Percentiles rank a stretch among this genome's conserved stretches.
Conservation (phyloP, 2,888 invertebrate genomes). For the Rhingia campestris region DNA sequence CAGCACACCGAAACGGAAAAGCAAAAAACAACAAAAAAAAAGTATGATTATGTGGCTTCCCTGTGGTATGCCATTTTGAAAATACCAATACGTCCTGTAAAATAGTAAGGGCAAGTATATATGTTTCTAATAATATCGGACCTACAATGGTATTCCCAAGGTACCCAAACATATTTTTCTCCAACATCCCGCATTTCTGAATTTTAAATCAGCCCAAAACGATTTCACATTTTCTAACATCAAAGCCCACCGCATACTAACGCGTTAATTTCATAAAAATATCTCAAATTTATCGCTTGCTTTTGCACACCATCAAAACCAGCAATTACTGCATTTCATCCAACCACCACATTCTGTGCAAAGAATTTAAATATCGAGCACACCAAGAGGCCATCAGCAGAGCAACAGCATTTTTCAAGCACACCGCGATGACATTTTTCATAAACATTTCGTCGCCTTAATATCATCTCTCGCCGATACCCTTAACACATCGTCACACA, state of each 20-base stretch:
- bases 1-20: no score
- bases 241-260: slow-evolving; percentile 36
- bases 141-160: no score
- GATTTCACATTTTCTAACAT: slow-evolving; percentile 3
- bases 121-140: no score
- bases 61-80: no score
- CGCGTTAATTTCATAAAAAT: slow-evolving; percentile 45
- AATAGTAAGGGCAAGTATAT: no score
- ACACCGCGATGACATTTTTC: slow-evolving; percentile 48
- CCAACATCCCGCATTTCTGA: no score
- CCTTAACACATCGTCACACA: background rate
- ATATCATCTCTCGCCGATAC: slow-evolving; percentile 31
- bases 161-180: no score
- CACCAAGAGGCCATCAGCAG: slow-evolving; percentile 12
- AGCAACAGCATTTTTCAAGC: slow-evolving; percentile 33
- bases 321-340: slow-evolving; percentile 44
- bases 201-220: no score
- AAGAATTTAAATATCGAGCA: slow-evolving; percentile 70
- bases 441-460: slow-evolving; percentile 60
- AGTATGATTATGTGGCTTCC: no score
- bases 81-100: no score
- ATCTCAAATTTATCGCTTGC: slow-evolving; percentile 13
- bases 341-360: slow-evolving; percentile 27
- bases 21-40: no score
- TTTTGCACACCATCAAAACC: slow-evolving; percentile 24